Conservation (phyloP, 2,888 invertebrate genomes). For the Bedellia somnulentella region DNA sequence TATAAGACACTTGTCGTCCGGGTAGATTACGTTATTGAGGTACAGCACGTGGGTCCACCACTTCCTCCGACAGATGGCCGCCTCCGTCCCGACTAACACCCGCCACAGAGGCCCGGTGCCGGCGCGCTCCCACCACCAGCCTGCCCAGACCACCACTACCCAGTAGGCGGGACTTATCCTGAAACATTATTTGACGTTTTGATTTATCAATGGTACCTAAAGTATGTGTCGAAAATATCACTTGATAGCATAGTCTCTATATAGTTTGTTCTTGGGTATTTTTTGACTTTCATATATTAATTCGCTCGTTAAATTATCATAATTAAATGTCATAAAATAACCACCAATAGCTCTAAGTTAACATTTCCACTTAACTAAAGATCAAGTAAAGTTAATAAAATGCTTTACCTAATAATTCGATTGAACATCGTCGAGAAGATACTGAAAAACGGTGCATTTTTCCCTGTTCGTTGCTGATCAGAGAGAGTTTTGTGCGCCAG, state of each 20-base stretch:
- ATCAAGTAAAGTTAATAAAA: too few species aligned
- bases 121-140: slow-evolving; percentile 36
- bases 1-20: slow-evolving; percentile 42
- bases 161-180: slow-evolving; percentile 44
- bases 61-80: slow-evolving; percentile 31
- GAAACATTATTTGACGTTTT: too few species aligned
- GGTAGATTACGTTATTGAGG: slow-evolving; percentile 35
- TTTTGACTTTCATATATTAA: too few species aligned
- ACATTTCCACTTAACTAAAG: too few species aligned
- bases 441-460: slow-evolving; percentile 21
- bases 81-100: slow-evolving; percentile 31
- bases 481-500: slow-evolving; percentile 39
- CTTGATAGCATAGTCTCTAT: too few species aligned
- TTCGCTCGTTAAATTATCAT: not conserved
- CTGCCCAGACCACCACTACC: slow-evolving; percentile 41
- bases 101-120: slow-evolving; percentile 33
- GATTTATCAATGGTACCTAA: too few species aligned
- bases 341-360: too few species aligned
- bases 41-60: slow-evolving; percentile 49
- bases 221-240: too few species aligned
- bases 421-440: slow-evolving; percentile 36
- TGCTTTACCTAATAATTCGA: slow-evolving; percentile 42
- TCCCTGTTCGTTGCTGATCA: too few species aligned
- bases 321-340: too few species aligned
- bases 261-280: too few species aligned